These are phyloP conservation scores for Hylia prasina DNA, from an alignment of 2,113 vertebrate genomes.

Conservation along the genomic window DNA sequence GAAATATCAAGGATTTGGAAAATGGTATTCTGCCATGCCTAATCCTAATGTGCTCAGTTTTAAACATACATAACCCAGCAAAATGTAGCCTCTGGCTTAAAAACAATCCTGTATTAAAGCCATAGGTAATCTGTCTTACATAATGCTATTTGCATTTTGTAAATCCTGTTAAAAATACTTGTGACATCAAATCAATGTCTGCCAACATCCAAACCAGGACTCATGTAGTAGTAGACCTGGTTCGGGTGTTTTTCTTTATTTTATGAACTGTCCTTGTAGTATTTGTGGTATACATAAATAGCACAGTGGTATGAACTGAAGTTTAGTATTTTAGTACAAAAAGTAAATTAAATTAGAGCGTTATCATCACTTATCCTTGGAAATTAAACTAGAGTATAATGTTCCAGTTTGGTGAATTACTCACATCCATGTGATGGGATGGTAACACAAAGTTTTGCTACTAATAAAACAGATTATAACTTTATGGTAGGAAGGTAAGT, in stretches of 20 bases:
- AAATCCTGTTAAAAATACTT: slow-evolving; percentile 49
- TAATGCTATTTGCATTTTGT: slow-evolving; percentile 52
- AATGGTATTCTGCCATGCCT: neutral
- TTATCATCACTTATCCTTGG: neutral
- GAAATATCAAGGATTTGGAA: neutral
- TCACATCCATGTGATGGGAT: neutral
- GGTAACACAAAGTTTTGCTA: neutral
- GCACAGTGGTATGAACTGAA: neutral
- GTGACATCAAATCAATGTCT: slow-evolving; percentile 47
- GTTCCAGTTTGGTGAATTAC: neutral
- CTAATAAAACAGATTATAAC: neutral
- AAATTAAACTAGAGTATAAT: neutral
- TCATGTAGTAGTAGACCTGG: accelerated
- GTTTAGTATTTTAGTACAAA: neutral
- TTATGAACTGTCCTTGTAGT: neutral
- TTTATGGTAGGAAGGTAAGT: neutral
- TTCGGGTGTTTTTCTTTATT: neutral
- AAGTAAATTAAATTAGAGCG: neutral
- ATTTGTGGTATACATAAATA: neutral
- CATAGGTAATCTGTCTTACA: slow-evolving; percentile 59
- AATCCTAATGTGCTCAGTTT: neutral
- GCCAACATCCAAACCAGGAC: neutral
- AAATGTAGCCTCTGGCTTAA: slow-evolving; percentile 39
- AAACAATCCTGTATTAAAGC: slow-evolving; percentile 51
- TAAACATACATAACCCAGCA: slow-evolving; percentile 16